A percentile compares a stretch with the other conserved stretches of the same genome.
phyloP scores from a whole-genome alignment of 1,140 invertebrate genomes.

The honey bee (Apis mellifera) region Amel_HAv3.1 CM009933.2:5162001-5162500 shows the following conservation, averaged over 20 bases:
- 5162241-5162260: not conserved
- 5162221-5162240: not conserved
- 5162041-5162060: too few relatives aligned
- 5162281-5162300: not conserved
- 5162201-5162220: slow-evolving; percentile 48
- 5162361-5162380: too few relatives aligned
- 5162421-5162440: too few relatives aligned
- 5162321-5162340: not conserved
- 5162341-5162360: not conserved
- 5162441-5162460: too few relatives aligned
- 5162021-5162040: too few relatives aligned
- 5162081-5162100: not conserved
- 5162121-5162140: slow-evolving; percentile 28
- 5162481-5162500: too few relatives aligned
- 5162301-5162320: too few relatives aligned
- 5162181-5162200: slow-evolving; percentile 36
- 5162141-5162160: slow-evolving; percentile 36
- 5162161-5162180: slow-evolving; percentile 29
- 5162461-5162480: too few relatives aligned
- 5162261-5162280: slow-evolving; percentile 38
- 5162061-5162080: too few relatives aligned
- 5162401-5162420: too few relatives aligned
- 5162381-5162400: too few relatives aligned
- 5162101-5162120: not conserved
- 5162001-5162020: too few relatives aligned